A percentile compares a stretch with the other conserved stretches of the same genome.
Evolutionary conservation across 2,113 vertebrate species (phyloP).

Genomic region (Sterrhoptilus dennistouni): DNA sequence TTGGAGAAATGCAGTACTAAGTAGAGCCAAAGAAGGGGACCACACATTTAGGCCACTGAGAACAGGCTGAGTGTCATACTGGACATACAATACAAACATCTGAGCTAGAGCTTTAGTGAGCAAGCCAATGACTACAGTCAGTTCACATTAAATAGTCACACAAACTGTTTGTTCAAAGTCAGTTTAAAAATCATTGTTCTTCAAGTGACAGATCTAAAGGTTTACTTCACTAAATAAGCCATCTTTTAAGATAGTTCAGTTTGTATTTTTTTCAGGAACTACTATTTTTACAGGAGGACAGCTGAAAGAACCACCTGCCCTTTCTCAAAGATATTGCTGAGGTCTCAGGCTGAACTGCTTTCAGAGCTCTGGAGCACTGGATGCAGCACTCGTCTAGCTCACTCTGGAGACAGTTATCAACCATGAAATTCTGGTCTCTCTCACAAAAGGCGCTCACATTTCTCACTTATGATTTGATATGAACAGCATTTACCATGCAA

Average conservation of each 20-base stretch:
- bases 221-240: neutral
- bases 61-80: neutral
- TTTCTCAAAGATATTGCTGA: neutral
- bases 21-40: neutral
- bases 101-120: neutral
- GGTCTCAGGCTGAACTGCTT: neutral
- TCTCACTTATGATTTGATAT: neutral
- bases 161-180: neutral
- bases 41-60: neutral
- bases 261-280: neutral
- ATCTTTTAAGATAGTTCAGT: neutral
- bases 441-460: neutral
- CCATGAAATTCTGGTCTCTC: neutral
- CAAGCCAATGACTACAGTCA: neutral
- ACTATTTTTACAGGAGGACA: neutral
- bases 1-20: neutral
- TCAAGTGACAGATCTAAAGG: neutral
- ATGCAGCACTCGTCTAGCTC: neutral
- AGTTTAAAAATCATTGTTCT: neutral
- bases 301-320: neutral
- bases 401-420: neutral
- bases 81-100: neutral
- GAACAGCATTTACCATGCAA: neutral
- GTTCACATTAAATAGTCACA: neutral
- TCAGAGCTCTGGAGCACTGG: neutral